Evolutionary conservation across 1,140 invertebrate species (phyloP), one percentile per base, ranked within the genome.

Genomic region (Meloidogyne exigua): DNA sequence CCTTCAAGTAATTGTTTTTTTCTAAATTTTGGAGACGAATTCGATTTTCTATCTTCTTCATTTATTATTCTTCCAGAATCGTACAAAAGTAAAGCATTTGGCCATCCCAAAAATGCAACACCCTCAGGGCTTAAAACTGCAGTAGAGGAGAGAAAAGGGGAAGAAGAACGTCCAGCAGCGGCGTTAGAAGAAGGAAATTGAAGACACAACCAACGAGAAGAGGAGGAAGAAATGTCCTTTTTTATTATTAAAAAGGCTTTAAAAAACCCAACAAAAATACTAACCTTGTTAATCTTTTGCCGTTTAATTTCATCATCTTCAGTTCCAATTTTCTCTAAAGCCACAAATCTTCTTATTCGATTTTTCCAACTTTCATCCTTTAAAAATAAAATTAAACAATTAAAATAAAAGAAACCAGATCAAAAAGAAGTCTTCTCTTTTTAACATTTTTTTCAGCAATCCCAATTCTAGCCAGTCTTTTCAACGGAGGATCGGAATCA

Each of bases 91-190:
- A 83, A 71, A 25, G 77, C 44, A 77, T 85, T 83, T 21, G 82
- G 84, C 82, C 82, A 83, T 15, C 82, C 82, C n/a, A 83, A 75
- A 57, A 83, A 83, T 9, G 82, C 82, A 23, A 85, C 78, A 23
- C 82, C 82, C 36, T 66, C 69, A 32, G 73, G 70, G 21, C 81
- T 83, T 13, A 82, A 63, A 44, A 82, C 66, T 23, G 80, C 75
- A 10, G 81, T 84, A n/a, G 82, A 84, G n/a, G 49, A 57, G 13
- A 83, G 82, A 75, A 84, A 82, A 32, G 78, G 63, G 66, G 65
- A 81, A 15, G 82, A 72, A 62, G 72, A 73, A 57, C 18, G n/a
- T 49, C 44, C 44, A 57, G 49, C 18, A 57, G 49, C 18, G 1
- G 49, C 5, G 10, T 57, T 57, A n/a, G 49, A 57, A 4, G 49